phyloP scores from a whole-genome alignment of 2,113 vertebrate genomes.

The Sardina pilchardus region DNA sequence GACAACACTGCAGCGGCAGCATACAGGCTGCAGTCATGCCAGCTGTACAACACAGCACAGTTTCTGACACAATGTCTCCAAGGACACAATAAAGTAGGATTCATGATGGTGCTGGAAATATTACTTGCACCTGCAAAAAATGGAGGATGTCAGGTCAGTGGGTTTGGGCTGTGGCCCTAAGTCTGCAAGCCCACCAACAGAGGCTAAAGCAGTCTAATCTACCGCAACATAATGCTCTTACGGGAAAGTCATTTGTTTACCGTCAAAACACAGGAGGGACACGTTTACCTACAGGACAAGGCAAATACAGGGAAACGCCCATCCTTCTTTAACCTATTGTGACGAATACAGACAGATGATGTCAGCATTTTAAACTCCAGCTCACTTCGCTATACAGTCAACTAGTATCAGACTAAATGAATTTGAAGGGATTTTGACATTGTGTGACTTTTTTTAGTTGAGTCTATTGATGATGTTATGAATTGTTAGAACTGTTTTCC shows the following conservation, averaged over 20 bases:
- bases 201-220: conserved; percentile 6
- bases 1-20: background rate
- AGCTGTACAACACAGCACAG: background rate
- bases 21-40: background rate
- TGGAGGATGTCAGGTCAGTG: background rate
- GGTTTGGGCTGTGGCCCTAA: background rate
- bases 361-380: background rate
- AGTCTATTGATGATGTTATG: too few relatives aligned
- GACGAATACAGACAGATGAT: background rate
- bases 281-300: background rate
- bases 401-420: background rate
- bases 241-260: background rate
- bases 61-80: background rate
- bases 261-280: background rate
- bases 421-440: background rate
- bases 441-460: background rate
- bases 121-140: background rate
- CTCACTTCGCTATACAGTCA: too few relatives aligned
- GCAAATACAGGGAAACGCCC: background rate
- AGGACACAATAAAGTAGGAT: background rate
- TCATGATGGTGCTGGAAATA: background rate
- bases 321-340: background rate
- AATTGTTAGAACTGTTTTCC: background rate
- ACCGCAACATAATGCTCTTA: background rate
- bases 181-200: background rate